Evolutionary conservation across 1,140 invertebrate genomes (phyloP).

Genomic region (Paracyclopina nana): DNA sequence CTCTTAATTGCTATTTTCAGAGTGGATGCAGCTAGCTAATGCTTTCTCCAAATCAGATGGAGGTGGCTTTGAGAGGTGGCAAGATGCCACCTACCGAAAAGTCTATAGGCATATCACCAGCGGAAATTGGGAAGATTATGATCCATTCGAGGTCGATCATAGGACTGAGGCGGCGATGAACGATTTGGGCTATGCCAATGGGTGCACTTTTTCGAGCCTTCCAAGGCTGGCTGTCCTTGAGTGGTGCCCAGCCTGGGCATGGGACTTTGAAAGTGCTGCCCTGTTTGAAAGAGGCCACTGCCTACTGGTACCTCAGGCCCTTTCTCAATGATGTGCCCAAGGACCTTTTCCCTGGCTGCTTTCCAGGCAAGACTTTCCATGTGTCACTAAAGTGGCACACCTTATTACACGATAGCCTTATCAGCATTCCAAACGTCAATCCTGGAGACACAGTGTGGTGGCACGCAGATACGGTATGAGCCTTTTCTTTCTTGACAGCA

Average conservation of each 20-base stretch:
- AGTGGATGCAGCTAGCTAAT: too few species aligned
- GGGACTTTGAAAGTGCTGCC: constrained; percentile 6
- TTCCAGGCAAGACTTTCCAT: constrained; percentile 4
- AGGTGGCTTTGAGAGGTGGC: constrained; percentile 4
- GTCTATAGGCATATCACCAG: background rate
- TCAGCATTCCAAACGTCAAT: background rate
- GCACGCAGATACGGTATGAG: constrained; percentile 7
- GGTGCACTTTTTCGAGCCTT: constrained; percentile 4
- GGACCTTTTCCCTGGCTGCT: constrained; percentile 3
- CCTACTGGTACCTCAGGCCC: background rate
- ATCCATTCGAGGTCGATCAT: constrained; percentile 9
- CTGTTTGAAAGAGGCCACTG: constrained; percentile 8
- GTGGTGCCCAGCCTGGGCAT: background rate
- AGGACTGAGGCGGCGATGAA: background rate
- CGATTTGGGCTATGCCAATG: background rate
- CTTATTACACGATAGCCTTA: background rate
- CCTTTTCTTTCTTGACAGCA: background rate
- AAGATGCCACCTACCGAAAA: background rate
- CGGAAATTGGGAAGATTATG: background rate
- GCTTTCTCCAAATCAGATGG: too few species aligned
- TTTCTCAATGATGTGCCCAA: constrained; percentile 11
- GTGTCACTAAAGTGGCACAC: background rate
- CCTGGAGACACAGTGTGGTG: constrained; percentile 9
- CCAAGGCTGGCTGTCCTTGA: constrained; percentile 3
- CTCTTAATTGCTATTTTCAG: background rate